These are phyloP conservation scores for Eulithis prunata DNA, from an alignment of 2,888 invertebrate genomes.

Conservation along the genomic window DNA sequence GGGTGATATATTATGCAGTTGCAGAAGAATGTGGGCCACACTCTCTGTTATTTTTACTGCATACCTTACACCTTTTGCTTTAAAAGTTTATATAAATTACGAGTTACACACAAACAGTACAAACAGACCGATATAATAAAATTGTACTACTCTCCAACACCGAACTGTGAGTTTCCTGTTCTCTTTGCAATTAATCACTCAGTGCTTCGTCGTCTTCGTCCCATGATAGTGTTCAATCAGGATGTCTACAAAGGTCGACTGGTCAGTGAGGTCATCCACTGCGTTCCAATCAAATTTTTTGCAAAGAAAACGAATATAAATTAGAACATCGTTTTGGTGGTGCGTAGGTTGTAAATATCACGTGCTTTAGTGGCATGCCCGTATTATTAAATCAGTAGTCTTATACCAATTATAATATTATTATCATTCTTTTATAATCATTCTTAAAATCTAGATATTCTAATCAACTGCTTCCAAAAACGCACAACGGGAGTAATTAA, in stretches of 20 bases:
- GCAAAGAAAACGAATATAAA: conserved; percentile 28
- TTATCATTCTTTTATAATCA: too few species aligned
- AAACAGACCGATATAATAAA: too few species aligned
- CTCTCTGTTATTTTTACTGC: not conserved
- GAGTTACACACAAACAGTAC: too few species aligned
- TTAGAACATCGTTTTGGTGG: conserved; percentile 29
- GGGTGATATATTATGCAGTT: conserved; percentile 20
- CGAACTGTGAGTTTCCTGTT: conserved; percentile 21
- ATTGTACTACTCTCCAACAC: conserved; percentile 6
- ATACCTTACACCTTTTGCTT: too few species aligned
- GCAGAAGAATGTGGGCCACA: conserved; percentile 18
- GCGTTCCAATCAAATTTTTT: conserved; percentile 46
- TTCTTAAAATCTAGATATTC: too few species aligned
- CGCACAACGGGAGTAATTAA: too few species aligned
- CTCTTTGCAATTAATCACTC: conserved; percentile 31
- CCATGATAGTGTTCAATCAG: conserved; percentile 51
- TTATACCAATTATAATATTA: too few species aligned
- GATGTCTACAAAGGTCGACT: conserved; percentile 70
- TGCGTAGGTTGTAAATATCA: conserved; percentile 9
- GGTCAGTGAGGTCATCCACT: conserved; percentile 68
- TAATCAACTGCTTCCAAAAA: too few species aligned
- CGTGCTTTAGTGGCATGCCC: too few species aligned
- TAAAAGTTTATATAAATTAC: too few species aligned
- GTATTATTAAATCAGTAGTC: too few species aligned
- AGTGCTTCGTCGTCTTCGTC: conserved; percentile 23